Conservation (phyloP, 1,140 invertebrate genomes). For the Calosoma granatense region DNA sequence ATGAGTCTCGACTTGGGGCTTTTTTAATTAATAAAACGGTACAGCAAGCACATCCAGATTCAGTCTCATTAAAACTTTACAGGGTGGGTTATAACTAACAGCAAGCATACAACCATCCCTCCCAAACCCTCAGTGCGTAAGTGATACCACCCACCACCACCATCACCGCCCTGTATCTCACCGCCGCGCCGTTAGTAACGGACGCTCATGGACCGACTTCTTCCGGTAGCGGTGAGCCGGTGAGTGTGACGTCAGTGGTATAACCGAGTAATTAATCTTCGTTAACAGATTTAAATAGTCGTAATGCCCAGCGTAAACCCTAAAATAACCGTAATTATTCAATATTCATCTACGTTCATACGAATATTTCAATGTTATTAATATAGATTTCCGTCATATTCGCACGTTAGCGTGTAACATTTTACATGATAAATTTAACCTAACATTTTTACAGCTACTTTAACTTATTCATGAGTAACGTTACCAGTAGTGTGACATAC, state of each 20-base stretch:
- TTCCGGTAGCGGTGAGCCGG: neutral
- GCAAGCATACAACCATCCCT: too few species aligned
- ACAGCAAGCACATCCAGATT: conserved; percentile 7
- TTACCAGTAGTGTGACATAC: too few species aligned
- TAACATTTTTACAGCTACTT: too few species aligned
- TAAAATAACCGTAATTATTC: neutral
- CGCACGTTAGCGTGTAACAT: too few species aligned
- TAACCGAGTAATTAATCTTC: conserved; percentile 1
- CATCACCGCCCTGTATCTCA: too few species aligned
- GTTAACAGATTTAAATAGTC: neutral
- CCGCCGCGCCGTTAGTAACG: neutral
- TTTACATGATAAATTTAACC: too few species aligned
- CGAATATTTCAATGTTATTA: neutral
- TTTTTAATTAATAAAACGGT: conserved; percentile 9
- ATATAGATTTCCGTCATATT: neutral
- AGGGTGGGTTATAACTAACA: too few species aligned
- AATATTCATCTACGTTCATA: neutral
- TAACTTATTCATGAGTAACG: too few species aligned
- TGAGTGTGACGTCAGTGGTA: neutral
- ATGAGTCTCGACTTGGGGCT: conserved; percentile 1
- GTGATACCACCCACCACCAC: too few species aligned
- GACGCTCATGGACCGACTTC: neutral
- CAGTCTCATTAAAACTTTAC: conserved; percentile 6
- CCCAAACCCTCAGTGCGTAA: too few species aligned
- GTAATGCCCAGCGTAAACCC: neutral